These are phyloP conservation scores for Nothoprocta pentlandii DNA, from an alignment of 2,113 vertebrate species.

Conservation along the genomic window DNA sequence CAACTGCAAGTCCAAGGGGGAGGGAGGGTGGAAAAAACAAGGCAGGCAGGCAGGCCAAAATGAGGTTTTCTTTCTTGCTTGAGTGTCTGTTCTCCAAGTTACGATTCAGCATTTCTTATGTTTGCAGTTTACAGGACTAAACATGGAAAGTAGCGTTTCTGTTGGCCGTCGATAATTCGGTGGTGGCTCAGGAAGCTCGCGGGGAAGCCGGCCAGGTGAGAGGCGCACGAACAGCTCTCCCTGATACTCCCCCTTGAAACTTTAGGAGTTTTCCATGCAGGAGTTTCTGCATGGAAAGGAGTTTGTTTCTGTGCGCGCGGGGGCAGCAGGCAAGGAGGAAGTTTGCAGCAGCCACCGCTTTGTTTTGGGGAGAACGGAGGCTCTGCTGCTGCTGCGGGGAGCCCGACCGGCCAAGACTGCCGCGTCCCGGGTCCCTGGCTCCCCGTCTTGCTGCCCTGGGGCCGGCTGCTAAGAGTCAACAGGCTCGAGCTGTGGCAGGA, in stretches of 20 bases:
- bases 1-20: constrained; percentile 9
- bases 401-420: not conserved
- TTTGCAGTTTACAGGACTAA: constrained; percentile 65
- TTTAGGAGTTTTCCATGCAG: not conserved
- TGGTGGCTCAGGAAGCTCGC: constrained; percentile 24
- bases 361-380: not conserved
- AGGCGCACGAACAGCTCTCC: not conserved
- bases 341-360: not conserved
- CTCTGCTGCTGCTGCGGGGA: not conserved
- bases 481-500: not conserved
- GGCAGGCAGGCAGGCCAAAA: constrained; percentile 23
- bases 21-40: constrained; percentile 4
- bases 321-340: not conserved
- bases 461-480: not conserved
- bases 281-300: not conserved
- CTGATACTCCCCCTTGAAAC: not conserved
- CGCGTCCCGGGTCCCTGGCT: not conserved
- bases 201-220: constrained; percentile 22
- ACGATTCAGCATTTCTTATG: constrained; percentile 46
- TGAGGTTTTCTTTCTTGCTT: not conserved
- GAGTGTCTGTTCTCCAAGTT: constrained; percentile 11
- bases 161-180: constrained; percentile 20
- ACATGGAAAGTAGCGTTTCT: constrained; percentile 52
- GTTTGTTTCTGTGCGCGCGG: not conserved
- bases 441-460: accelerated